phyloP scores from a whole-genome alignment of 2,888 invertebrate species.

The Tryphoninae sp. region DNA sequence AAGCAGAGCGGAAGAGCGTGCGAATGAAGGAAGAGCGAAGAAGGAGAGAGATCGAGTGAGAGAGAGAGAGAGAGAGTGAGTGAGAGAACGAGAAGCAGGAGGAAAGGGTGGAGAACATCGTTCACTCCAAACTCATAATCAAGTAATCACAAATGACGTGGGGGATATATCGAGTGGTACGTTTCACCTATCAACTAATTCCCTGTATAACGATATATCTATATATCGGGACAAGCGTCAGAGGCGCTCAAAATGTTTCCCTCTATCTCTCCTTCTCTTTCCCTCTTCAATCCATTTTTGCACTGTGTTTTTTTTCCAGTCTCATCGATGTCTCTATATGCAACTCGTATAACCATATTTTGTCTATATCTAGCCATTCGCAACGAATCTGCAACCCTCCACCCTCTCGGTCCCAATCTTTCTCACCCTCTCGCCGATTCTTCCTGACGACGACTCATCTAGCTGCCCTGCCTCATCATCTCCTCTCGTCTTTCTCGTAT shows the following conservation, averaged over 20 bases:
- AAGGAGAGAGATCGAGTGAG: background rate
- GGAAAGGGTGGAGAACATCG: slow-evolving; percentile 65
- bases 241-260: slow-evolving; percentile 50
- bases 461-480: slow-evolving; percentile 33
- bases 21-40: slow-evolving; percentile 20
- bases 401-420: slow-evolving; percentile 25
- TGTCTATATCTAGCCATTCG: slow-evolving; percentile 25
- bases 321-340: slow-evolving; percentile 46
- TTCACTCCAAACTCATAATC: slow-evolving; percentile 75
- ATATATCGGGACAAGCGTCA: slow-evolving; percentile 30
- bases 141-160: slow-evolving; percentile 76
- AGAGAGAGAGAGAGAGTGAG: background rate
- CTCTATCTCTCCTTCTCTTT: slow-evolving; percentile 35
- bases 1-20: slow-evolving; percentile 52
- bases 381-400: slow-evolving; percentile 22
- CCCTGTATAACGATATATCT: slow-evolving; percentile 54
- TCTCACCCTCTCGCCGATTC: slow-evolving; percentile 20
- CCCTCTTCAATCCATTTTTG: slow-evolving; percentile 18
- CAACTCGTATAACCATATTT: slow-evolving; percentile 4
- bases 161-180: slow-evolving; percentile 72
- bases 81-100: slow-evolving; percentile 15
- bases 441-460: slow-evolving; percentile 43
- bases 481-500: slow-evolving; percentile 14
- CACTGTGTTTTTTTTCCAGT: slow-evolving; percentile 20
- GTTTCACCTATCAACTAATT: slow-evolving; percentile 74